Base-by-base conservation (phyloP, 2,888 invertebrate species). In the Adelphocoris suturalis region DNA sequence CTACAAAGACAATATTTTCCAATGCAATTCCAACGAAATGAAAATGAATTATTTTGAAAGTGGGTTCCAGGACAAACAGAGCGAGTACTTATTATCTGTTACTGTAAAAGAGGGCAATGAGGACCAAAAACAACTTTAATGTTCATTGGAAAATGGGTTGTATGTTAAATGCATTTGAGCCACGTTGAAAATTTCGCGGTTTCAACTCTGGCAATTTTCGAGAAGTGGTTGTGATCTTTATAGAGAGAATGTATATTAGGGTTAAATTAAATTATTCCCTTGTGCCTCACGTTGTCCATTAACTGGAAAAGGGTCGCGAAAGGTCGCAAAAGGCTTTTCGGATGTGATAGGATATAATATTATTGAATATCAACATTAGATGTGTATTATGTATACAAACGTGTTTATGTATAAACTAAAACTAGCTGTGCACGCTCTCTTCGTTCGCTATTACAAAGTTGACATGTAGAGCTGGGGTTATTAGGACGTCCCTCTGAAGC, bases 21-120 rank as follows among this genome's bases (percentile, higher is more conserved):
- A 12, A 23, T 68, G 68, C 68, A 23, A 68, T 68, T 68, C 23
- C 68, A 68, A 68, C 68, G 68, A 13, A 68, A 68, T 23, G 68
- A 68, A 68, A 68, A 68, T 68, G 68, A 23, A 23, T 68, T 68
- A 68, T 68, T 68, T 68, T 68, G 23, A 23, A 68, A 68, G 68
- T 68, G 68, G 68, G 37, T 23, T 11, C 12, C 23, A 23, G 68
- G 23, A 19, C 4, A 68, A 68, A 68, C 68, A 68, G 12, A 68
- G 68, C 68, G 68, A 68, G 68, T 68, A 68, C 68, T 68, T 68
- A 68, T 68, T 23, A 23, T 68, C 23, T 23, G 68, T 68, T 23
- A 23, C 23, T 19, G 68, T 19, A 23, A 23, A 68, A 68, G n/a
- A 57, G 57, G 9, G 68, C 68, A 19, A 68, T 23, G 23, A 12